Base-by-base conservation (phyloP, 2,888 invertebrate species). In the Ichneumon xanthorius region DNA sequence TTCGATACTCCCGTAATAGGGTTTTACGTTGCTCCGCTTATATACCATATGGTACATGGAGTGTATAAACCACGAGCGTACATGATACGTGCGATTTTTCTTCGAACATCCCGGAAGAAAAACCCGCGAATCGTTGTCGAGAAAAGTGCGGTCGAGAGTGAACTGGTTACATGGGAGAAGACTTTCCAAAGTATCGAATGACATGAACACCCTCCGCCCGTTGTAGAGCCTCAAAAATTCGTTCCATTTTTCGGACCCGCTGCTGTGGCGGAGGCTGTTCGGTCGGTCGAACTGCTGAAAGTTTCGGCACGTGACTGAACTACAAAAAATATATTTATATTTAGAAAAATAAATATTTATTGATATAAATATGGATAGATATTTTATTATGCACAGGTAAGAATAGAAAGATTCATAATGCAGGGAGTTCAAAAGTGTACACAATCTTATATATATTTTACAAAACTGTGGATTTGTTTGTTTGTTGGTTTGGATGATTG, bases 161-260 rank as follows among this genome's bases (percentile, higher is more conserved):
- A 55, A 77, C 19, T 9, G 61, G 61, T 61, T 61, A 61, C 37
- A 65, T 16, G 58, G n/a, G n/a, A 30, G 11, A 53, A 72, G 33
- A 58, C n/a, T 68, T 77, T 68, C 40, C 45, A n/a, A 68, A 68
- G 22, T 68, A 30, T 45, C 68, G 55, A 45, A 55, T 30, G 16
- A 55, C 40, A 45, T 58, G 53, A 77, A 40, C 45, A n/a, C 73
- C 4, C n/a, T 48, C 40, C 11, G 7, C n/a, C 4, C 9, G 6
- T n/a, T 45, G 26, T 26, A 19, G 16, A 0, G 7, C 40, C 16
- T 16, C 16, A 11, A 30, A 40, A 73, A 73, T n/a, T 61, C 61
- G n/a, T 48, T 61, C 61, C 11, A 61, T 48, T 61, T 48, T 61
- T n/a, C n/a, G n/a, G n/a, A n/a, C n/a, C n/a, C n/a, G n/a, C n/a